Base-by-base conservation (phyloP, 2,113 vertebrate genomes). In the Nothoprocta pentlandii region DNA sequence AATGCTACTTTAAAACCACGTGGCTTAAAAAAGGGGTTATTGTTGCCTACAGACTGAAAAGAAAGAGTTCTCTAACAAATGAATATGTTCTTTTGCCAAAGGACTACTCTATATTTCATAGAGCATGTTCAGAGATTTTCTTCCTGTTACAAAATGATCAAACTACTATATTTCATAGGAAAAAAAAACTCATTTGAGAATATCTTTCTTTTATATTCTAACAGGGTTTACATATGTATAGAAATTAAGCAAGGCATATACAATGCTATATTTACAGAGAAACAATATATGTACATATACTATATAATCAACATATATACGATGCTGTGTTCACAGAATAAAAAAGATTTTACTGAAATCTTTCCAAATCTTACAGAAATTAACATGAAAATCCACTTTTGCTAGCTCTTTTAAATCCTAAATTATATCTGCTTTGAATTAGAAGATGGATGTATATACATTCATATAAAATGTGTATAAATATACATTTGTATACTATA, bases 401-500 rank as follows among this genome's bases (percentile, higher is more conserved):
- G 34, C 87, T 41, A 81, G 17, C 23, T 25, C 8, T 63, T 87
- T 51, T 28, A 74, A 77, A 67, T 67, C 28, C 73, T 51, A 56
- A 85, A 73, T 12, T 41, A 20, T 4, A 28, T 6, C 1, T 41
- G 1, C 62, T 83, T 26, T 59, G n/a, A 80, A 54, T 71, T 69
- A 28, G 25, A 69, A 69, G 25, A 44, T 39, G 14, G 1, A 1
- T n/a, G 23, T 39, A 4, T 47, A 41, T 8, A 21, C 6, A 32
- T 46, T 49, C 6, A 16, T 14, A 28, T 28, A 69, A 69, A 22
- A 49, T n/a, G 14, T 1, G 1, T 36, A 34, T 39, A 5, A 47
- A 42, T 8, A 22, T 12, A 12, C 4, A n/a, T 51, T 49, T 6
- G 12, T 13, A 42, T 7, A 63, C 0, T 0, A 2, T n/a, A 22